phyloP scores from a whole-genome alignment of 2,888 invertebrate species.

The Ceramica pisi region DNA sequence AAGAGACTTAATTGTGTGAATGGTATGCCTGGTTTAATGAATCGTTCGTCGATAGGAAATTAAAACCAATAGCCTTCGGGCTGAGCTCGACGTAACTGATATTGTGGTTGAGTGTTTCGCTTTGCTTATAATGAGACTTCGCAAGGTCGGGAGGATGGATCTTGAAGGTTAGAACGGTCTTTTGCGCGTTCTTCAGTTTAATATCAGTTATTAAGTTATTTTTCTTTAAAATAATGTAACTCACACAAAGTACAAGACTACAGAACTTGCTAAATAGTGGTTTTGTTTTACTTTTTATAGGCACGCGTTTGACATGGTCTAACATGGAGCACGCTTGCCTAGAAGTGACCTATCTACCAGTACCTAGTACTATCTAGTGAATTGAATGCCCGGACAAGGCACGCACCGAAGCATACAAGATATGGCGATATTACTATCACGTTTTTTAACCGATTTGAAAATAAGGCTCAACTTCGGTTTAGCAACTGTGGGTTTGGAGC shows the following conservation, averaged over 20 bases:
- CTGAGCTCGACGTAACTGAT: slow-evolving; percentile 45
- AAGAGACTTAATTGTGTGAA: slow-evolving; percentile 61
- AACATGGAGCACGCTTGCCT: too few relatives aligned
- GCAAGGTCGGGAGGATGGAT: slow-evolving; percentile 25
- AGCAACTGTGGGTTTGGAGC: too few relatives aligned
- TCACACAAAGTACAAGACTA: too few relatives aligned
- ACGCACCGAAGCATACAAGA: background rate
- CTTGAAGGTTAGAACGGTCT: slow-evolving; percentile 10
- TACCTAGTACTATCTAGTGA: too few relatives aligned
- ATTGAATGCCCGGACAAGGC: background rate
- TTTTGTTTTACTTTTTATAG: too few relatives aligned
- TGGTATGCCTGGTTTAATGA: slow-evolving; percentile 51
- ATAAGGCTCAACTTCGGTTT: too few relatives aligned
- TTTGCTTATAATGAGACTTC: slow-evolving; percentile 29
- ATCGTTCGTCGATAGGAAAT: slow-evolving; percentile 49
- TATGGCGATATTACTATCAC: too few relatives aligned
- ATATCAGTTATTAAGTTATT: background rate
- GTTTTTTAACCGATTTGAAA: too few relatives aligned
- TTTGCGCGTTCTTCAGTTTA: background rate
- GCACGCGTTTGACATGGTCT: too few relatives aligned
- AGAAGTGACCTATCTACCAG: too few relatives aligned
- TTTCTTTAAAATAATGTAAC: background rate
- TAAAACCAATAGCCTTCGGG: slow-evolving; percentile 43
- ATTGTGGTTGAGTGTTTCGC: slow-evolving; percentile 32
- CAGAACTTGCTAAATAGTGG: background rate